Conservation (phyloP, 2,113 vertebrate species). For the Lanius ludovicianus region DNA sequence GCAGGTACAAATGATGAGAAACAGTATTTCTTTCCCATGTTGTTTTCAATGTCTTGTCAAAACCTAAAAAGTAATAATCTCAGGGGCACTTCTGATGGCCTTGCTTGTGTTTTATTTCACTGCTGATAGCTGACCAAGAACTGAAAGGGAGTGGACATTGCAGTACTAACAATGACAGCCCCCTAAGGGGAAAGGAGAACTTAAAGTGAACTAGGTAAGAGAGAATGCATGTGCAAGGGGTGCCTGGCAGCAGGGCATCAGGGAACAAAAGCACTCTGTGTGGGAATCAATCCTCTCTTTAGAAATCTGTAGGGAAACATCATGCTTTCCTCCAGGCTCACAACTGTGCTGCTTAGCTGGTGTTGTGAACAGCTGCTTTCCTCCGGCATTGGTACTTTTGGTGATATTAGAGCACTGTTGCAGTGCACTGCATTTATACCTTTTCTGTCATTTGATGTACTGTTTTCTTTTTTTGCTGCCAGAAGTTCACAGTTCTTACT, state of each 20-base stretch:
- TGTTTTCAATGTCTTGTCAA: neutral
- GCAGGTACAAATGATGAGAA: neutral
- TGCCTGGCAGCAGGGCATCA: neutral
- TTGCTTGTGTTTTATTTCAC: neutral
- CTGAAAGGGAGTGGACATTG: neutral
- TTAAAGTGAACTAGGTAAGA: neutral
- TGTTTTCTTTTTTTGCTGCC: neutral
- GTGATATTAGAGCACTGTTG: neutral
- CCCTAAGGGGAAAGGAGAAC: neutral
- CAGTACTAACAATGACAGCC: neutral
- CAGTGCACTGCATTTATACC: neutral
- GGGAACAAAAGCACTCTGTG: neutral
- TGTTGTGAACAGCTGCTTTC: neutral
- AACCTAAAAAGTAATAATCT: neutral
- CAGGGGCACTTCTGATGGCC: neutral
- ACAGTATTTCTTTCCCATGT: neutral
- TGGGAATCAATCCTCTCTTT: neutral
- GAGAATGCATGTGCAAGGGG: neutral
- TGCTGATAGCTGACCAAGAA: neutral
- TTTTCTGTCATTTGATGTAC: neutral
- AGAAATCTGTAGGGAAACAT: neutral
- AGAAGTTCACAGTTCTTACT: neutral
- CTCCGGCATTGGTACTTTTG: neutral
- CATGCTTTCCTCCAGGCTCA: neutral
- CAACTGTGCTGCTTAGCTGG: neutral